Evolutionary conservation across 2,113 vertebrate genomes (phyloP), one percentile per base, ranked within the genome.

Genomic region (Sinocyclocheilus rhinocerous): DNA sequence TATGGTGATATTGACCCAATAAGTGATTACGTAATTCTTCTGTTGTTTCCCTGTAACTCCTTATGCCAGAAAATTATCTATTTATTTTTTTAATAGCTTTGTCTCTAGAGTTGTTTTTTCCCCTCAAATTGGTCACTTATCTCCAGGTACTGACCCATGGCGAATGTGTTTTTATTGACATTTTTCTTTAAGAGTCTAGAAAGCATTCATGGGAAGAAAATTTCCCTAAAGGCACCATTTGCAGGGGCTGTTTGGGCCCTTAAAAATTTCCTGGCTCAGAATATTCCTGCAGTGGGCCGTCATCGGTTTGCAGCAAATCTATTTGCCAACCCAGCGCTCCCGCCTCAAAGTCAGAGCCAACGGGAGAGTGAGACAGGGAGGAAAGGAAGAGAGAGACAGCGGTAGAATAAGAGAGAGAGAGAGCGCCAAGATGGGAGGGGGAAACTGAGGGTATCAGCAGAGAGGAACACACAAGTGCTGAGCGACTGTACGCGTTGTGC

Each of bases 261-360:
- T 55, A 76, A 86, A 81, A 29, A 81, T 33, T 81, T 39, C 61
- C 81, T 80, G 80, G 65, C 76, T 73, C 6, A 39, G 79, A 63
- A 77, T 81, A 45, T 85, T 86, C 84, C 92, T 90, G 92, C 94
- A 92, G 92, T 92, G 91, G 80, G 87, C 91, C 91, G 92, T 95
- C 94, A 93, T 93, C 92, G 91, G 89, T 94, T 94, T 93, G 91
- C 94, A 92, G 90, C 90, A 91, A 90, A 90, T 91, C 83, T 91
- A 89, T 95, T 94, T 95, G 94, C 93, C 93, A 94, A 92, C 91
- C 92, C 94, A 92, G 92, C 94, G 93, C 92, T 94, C 93, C 92
- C 92, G 88, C 93, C 92, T 94, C 93, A 91, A 89, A 92, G 90
- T 91, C 86, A 79, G 84, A 93, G 94, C 92, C 91, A 93, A 89